A percentile compares a stretch with the other conserved stretches of the same genome.
Conservation (phyloP, 2,113 vertebrate species). For the Dolichallabes microphthalmus region DNA sequence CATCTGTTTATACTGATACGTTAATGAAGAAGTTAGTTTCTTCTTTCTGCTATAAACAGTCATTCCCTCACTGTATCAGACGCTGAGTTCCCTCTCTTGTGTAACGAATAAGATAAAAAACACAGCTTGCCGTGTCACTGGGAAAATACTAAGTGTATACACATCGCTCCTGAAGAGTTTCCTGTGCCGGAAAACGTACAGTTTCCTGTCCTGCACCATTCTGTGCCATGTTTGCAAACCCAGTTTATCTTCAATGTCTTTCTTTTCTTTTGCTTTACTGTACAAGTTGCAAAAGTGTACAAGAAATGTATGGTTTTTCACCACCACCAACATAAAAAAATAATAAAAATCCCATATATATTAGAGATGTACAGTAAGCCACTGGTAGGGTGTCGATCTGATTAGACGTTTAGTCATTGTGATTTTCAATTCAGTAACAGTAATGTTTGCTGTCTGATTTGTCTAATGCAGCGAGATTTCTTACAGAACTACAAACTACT, state of each 20-base stretch:
- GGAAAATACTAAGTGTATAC: not conserved
- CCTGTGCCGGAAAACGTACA: not conserved
- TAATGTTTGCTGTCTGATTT: too few relatives aligned
- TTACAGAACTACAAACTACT: too few relatives aligned
- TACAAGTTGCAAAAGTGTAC: too few relatives aligned
- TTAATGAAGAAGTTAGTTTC: not conserved
- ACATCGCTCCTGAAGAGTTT: not conserved
- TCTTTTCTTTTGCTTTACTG: not conserved
- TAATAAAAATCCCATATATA: not conserved
- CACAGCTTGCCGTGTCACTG: not conserved
- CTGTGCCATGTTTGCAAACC: not conserved
- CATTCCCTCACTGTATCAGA: not conserved
- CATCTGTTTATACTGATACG: not conserved
- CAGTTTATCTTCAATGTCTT: not conserved
- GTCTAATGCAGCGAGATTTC: too few relatives aligned
- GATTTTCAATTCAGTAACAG: too few relatives aligned
- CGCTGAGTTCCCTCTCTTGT: not conserved
- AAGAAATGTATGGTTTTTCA: not conserved
- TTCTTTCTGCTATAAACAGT: not conserved
- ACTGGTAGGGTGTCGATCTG: too few relatives aligned
- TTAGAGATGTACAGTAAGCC: too few relatives aligned
- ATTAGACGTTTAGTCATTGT: too few relatives aligned
- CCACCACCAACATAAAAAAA: not conserved
- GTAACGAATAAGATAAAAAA: not conserved
- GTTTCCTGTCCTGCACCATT: not conserved